Evolutionary conservation across 2,888 invertebrate species (phyloP).

Genomic region (Nemotelus nigrinus): DNA sequence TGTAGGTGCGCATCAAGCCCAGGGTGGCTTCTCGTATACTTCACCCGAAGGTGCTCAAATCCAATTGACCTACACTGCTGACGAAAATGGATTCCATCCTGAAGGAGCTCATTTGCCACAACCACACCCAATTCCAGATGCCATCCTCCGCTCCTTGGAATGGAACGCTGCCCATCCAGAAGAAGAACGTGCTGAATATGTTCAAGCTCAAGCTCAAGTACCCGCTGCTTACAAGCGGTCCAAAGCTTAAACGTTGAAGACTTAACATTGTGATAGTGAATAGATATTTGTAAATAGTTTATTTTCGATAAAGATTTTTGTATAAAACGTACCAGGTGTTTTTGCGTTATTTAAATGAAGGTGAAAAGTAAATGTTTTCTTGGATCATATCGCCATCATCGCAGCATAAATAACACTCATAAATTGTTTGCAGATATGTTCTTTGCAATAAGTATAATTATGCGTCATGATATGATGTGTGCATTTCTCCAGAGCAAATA

Average conservation of each 20-base stretch:
- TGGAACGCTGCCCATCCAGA: constrained; percentile 39
- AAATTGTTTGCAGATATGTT: too few relatives aligned
- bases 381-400: too few relatives aligned
- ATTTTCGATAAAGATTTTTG: neutral
- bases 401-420: too few relatives aligned
- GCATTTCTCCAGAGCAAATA: too few relatives aligned
- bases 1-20: constrained; percentile 9
- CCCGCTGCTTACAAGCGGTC: constrained; percentile 68
- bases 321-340: too few relatives aligned
- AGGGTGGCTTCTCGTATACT: constrained; percentile 59
- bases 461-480: too few relatives aligned
- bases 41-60: constrained; percentile 63
- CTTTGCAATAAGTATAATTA: too few relatives aligned
- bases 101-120: constrained; percentile 32
- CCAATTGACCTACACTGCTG: constrained; percentile 25
- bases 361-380: too few relatives aligned
- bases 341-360: too few relatives aligned
- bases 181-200: constrained; percentile 53
- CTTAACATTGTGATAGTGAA: constrained; percentile 54
- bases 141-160: constrained; percentile 33
- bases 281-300: constrained; percentile 28
- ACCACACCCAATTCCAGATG: constrained; percentile 39
- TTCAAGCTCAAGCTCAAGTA: constrained; percentile 58
- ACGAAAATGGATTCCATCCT: constrained; percentile 41
- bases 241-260: constrained; percentile 62